Conservation (phyloP, 2,888 invertebrate species). For the Phyllotreta striolata region DNA sequence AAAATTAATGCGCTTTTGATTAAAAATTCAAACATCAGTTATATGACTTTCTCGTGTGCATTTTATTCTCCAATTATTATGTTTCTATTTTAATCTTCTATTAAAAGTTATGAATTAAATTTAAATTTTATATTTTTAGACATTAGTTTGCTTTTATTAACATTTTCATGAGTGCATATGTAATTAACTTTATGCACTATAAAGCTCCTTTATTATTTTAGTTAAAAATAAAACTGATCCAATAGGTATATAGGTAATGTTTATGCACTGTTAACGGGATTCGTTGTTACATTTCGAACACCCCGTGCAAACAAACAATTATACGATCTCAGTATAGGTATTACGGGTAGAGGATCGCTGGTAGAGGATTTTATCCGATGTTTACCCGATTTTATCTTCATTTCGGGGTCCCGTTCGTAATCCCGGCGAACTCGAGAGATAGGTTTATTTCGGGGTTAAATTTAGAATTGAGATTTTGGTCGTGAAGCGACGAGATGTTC, state of each 20-base stretch:
- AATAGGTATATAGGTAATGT: neutral
- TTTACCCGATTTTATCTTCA: constrained; percentile 14
- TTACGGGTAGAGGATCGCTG: neutral
- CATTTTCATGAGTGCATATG: no score
- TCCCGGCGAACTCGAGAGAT: constrained; percentile 2
- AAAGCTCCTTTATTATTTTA: no score
- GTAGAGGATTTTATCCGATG: constrained; percentile 6
- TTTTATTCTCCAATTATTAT: no score
- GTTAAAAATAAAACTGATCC: no score
- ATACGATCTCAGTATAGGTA: neutral
- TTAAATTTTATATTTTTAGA: no score
- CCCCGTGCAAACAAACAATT: neutral
- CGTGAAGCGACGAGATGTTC: constrained; percentile 1
- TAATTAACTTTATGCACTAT: no score
- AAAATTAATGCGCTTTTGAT: no score
- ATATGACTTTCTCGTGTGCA: no score
- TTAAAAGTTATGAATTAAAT: no score
- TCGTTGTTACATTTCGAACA: neutral
- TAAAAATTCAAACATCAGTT: no score
- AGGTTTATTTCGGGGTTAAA: constrained; percentile 2
- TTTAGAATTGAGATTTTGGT: constrained; percentile 6
- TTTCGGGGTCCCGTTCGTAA: constrained; percentile 5
- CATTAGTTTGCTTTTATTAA: no score
- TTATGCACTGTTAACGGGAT: neutral
- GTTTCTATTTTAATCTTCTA: no score